phyloP scores from a whole-genome alignment of 2,797 vertebrate genomes.

The Enteromius afrohamiltoni region DNA sequence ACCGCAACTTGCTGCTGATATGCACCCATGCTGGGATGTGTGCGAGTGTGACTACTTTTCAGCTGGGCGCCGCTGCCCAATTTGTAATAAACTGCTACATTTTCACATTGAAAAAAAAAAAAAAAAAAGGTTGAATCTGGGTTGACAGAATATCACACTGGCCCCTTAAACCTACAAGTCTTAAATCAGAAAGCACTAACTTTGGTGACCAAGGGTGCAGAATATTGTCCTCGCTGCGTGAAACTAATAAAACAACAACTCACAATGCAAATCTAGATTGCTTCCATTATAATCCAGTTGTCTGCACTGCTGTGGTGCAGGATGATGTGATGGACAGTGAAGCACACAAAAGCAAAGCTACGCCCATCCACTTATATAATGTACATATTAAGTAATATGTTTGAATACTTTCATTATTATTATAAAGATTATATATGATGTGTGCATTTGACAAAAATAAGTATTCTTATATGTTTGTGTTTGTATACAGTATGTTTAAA shows the following conservation, averaged over 20 bases:
- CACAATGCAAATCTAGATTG: background rate
- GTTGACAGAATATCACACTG: background rate
- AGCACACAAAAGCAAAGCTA: background rate
- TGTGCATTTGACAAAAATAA: background rate
- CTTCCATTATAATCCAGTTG: background rate
- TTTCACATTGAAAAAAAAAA: background rate
- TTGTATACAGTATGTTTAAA: background rate
- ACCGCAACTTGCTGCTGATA: background rate
- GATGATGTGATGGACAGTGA: background rate
- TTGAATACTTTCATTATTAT: background rate
- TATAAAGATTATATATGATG: background rate
- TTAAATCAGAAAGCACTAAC: background rate
- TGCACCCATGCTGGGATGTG: constrained; percentile 2
- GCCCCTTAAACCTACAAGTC: background rate
- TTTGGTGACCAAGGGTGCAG: background rate
- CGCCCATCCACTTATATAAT: background rate
- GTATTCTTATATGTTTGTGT: too few species aligned
- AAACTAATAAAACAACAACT: constrained; percentile 7
- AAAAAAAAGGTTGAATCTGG: background rate
- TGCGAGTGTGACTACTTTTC: background rate
- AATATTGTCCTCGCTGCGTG: background rate
- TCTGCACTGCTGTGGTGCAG: background rate
- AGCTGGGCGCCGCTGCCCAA: background rate
- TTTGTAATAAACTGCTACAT: background rate
- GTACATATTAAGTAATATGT: background rate